These are phyloP conservation scores for Bungarus multicinctus DNA, from an alignment of 2,113 vertebrate species.

Conservation along the genomic window DNA sequence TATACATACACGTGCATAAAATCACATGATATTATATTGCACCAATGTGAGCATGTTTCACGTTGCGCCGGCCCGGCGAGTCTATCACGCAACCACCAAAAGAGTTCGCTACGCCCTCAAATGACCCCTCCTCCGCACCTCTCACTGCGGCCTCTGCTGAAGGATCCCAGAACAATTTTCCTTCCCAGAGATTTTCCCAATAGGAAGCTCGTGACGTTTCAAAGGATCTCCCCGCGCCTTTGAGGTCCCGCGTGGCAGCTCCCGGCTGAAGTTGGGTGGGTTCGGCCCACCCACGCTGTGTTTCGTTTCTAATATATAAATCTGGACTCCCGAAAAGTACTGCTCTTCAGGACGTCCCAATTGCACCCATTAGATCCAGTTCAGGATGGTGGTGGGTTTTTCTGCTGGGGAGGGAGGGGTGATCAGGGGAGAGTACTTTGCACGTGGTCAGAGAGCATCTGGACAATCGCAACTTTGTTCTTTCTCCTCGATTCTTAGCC, in stretches of 20 bases:
- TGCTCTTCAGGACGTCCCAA: too few relatives aligned
- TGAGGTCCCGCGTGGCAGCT: too few relatives aligned
- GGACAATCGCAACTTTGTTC: background rate
- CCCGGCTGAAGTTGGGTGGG: background rate
- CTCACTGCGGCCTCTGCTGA: background rate
- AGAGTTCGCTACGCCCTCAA: background rate
- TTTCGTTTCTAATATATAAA: background rate
- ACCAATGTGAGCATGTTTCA: too few relatives aligned
- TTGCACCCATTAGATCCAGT: background rate
- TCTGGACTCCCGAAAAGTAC: background rate
- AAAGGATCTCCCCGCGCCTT: background rate
- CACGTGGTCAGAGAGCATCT: background rate
- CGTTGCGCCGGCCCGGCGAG: too few relatives aligned
- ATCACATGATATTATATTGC: too few relatives aligned
- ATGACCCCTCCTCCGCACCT: background rate
- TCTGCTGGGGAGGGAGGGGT: accelerated
- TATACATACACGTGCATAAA: too few relatives aligned
- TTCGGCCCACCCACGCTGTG: background rate
- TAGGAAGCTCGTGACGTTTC: background rate
- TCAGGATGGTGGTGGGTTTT: background rate
- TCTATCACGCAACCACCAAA: background rate
- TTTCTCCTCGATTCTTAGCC: background rate
- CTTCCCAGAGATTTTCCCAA: background rate
- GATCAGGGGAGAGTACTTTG: background rate
- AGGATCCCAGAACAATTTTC: background rate